Percentiles rank a stretch among this genome's conserved stretches.
phyloP scores from a whole-genome alignment of 1,140 invertebrate genomes.

The Sitophilus oryzae region DNA sequence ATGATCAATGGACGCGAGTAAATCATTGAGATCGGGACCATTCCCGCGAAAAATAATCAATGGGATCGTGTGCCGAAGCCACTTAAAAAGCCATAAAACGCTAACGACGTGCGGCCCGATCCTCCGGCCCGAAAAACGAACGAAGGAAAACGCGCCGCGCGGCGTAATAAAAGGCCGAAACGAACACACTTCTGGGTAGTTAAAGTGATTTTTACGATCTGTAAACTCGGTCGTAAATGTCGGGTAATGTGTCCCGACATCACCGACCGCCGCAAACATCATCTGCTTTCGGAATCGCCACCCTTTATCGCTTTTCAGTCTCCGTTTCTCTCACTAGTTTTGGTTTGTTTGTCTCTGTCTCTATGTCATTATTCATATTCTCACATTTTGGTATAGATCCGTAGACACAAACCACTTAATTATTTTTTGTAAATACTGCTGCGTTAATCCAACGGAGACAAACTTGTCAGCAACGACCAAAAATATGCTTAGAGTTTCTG shows the following conservation, averaged over 20 bases:
- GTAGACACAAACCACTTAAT: too few species aligned
- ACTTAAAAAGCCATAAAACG: slow-evolving; percentile 30
- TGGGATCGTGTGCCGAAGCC: too few species aligned
- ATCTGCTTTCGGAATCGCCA: background rate
- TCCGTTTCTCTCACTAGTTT: background rate
- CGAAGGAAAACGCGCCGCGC: slow-evolving; percentile 31
- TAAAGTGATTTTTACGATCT: slow-evolving; percentile 44
- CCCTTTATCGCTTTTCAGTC: background rate
- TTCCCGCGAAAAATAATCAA: too few species aligned
- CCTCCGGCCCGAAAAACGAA: slow-evolving; percentile 26
- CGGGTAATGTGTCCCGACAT: slow-evolving; percentile 40
- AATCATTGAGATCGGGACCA: too few species aligned
- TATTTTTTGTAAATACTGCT: too few species aligned
- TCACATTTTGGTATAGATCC: too few species aligned
- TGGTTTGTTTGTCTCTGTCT: too few species aligned
- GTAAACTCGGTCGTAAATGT: slow-evolving; percentile 41
- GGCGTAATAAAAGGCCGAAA: slow-evolving; percentile 34
- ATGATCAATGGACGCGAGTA: too few species aligned
- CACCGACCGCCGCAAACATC: slow-evolving; percentile 23
- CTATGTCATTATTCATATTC: too few species aligned
- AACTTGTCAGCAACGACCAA: too few species aligned
- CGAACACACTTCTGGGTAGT: slow-evolving; percentile 39
- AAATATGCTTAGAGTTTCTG: too few species aligned
- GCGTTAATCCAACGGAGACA: too few species aligned
- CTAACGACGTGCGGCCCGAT: slow-evolving; percentile 21